Evolutionary conservation across 2,888 invertebrate species (phyloP), one percentile per base, ranked within the genome.

Genomic region (Branchellion lobata): DNA sequence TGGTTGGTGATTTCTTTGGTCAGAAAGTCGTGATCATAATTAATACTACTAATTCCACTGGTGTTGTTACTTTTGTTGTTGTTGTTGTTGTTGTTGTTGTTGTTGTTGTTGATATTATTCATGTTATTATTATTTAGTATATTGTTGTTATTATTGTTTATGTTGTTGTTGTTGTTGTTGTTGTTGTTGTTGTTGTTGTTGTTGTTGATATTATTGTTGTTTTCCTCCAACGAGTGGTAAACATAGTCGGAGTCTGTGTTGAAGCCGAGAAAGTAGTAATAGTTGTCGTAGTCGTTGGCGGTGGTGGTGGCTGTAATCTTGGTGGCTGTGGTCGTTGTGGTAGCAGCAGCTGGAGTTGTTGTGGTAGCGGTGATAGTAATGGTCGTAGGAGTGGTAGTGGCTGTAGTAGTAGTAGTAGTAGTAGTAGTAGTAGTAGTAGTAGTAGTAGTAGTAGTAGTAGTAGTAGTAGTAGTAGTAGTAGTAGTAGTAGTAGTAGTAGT

Each of bases 401-500:
- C 0, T 36, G 65, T 27, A 0, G 31, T 57, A 57, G 34, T 33
- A 53, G 53, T 51, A 18, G 71, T 71, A 29, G 71, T 71, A 71
- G 71, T 71, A 71, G 71, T 71, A 71, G 71, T 71, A 34, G 71
- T 71, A 71, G 71, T 71, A 71, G 71, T 71, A 71, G 71, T 34
- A 71, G 71, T 34, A 71, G 71, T 71, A 71, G 71, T 71, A 71
- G 71, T 71, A 34, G 71, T 71, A 71, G 71, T 71, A 34, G 71
- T 71, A 71, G 71, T 71, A 71, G 71, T 71, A 71, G 71, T 34
- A 71, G 71, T 71, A 71, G 71, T 71, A 34, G 71, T 71, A 71
- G 71, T 71, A 71, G 71, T 71, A 34, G 71, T 71, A 71, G 71
- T 71, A 71, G 71, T 71, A 34, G 71, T 71, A 74, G 74, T 74